These are phyloP conservation scores for Morpho deidamia DNA, from an alignment of 2,888 invertebrate species.

Conservation along the genomic window DNA sequence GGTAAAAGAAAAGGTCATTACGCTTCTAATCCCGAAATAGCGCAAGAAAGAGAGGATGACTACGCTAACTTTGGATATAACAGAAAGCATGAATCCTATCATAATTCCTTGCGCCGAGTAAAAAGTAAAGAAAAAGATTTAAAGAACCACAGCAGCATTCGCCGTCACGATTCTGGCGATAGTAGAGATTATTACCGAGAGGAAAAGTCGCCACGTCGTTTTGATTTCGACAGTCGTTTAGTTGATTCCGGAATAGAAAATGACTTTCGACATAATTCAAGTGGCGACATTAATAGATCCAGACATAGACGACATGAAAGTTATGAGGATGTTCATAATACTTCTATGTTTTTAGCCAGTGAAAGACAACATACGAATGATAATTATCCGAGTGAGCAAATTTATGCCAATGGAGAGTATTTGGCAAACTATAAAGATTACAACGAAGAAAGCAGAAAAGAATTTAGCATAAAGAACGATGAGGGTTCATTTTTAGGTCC, in stretches of 20 bases:
- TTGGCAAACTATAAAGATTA: conserved; percentile 53
- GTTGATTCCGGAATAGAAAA: conserved; percentile 91
- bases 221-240: conserved; percentile 79
- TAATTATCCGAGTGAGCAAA: conserved; percentile 70
- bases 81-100: conserved; percentile 70
- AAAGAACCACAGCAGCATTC: conserved; percentile 53
- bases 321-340: conserved; percentile 83
- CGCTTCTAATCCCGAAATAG: conserved; percentile 81
- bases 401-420: conserved; percentile 67
- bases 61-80: conserved; percentile 64
- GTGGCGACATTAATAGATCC: conserved; percentile 67
- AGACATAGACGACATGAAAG: conserved; percentile 73
- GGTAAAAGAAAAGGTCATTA: conserved; percentile 74
- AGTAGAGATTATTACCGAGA: conserved; percentile 68
- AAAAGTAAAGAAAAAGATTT: conserved; percentile 70
- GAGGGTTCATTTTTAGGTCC: conserved; percentile 83
- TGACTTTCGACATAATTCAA: conserved; percentile 86
- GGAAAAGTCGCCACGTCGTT: conserved; percentile 62
- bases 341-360: conserved; percentile 84
- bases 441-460: conserved; percentile 57
- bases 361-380: conserved; percentile 86
- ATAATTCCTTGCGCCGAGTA: conserved; percentile 80
- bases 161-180: conserved; percentile 69
- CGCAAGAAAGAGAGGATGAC: conserved; percentile 68
- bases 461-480: conserved; percentile 69